Conservation (phyloP, 2,113 vertebrate species). For the Chlorodrepanis virens region DNA sequence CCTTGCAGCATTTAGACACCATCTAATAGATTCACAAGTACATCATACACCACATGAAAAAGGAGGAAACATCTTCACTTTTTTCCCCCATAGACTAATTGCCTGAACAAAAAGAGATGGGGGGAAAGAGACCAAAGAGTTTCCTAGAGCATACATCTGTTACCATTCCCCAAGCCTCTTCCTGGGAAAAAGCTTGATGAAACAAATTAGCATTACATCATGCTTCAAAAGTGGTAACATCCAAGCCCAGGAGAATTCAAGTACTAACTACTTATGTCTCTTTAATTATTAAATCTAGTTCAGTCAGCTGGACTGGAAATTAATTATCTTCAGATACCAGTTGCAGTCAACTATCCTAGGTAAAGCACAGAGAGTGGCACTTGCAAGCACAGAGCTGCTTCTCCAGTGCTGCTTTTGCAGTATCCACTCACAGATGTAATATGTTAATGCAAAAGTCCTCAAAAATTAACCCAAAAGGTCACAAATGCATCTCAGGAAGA, state of each 20-base stretch:
- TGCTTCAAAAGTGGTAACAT: constrained; percentile 27
- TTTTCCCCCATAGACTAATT: not conserved
- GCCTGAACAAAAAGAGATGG: not conserved
- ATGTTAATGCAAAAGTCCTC: not conserved
- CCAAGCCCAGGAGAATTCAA: not conserved
- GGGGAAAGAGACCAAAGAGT: not conserved
- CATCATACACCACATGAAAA: not conserved
- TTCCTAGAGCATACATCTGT: not conserved
- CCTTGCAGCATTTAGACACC: not conserved
- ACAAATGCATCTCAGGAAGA: constrained; percentile 11
- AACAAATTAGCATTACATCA: constrained; percentile 13
- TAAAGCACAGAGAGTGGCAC: not conserved
- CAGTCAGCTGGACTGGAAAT: constrained; percentile 5
- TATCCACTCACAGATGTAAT: not conserved
- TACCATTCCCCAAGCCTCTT: not conserved
- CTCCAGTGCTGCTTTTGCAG: not conserved
- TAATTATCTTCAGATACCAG: not conserved
- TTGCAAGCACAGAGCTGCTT: not conserved
- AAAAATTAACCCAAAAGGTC: constrained; percentile 9
- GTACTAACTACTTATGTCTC: not conserved
- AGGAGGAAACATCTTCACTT: not conserved
- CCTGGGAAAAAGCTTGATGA: constrained; percentile 1
- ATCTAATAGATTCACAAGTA: not conserved
- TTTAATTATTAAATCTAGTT: constrained; percentile 44
- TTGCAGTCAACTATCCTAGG: not conserved